phyloP scores from a whole-genome alignment of 2,888 invertebrate species.

The Zele albiditarsus region DNA sequence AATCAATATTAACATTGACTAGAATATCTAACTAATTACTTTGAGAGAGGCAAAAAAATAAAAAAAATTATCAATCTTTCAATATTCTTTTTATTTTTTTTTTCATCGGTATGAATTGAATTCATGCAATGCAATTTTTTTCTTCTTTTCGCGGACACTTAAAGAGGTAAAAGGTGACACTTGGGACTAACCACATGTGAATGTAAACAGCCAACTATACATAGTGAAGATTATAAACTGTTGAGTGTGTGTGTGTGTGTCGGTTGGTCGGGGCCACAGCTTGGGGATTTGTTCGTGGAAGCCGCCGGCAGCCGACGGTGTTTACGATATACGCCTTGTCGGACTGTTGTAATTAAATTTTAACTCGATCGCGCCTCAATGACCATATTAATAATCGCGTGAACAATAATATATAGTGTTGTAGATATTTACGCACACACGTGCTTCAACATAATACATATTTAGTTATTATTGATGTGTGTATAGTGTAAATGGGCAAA shows the following conservation, averaged over 20 bases:
- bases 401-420: slow-evolving; percentile 20
- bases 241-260: neutral
- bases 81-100: too few species aligned
- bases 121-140: too few species aligned
- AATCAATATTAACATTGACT: too few species aligned
- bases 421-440: slow-evolving; percentile 21
- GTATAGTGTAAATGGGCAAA: neutral
- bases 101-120: too few species aligned
- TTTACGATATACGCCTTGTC: neutral
- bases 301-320: neutral
- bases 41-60: too few species aligned
- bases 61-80: too few species aligned
- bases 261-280: too few species aligned
- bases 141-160: too few species aligned
- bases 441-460: slow-evolving; percentile 14
- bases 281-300: neutral
- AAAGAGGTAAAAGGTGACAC: neutral
- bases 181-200: neutral
- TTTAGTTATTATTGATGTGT: slow-evolving; percentile 23
- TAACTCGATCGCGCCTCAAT: slow-evolving; percentile 38
- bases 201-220: neutral
- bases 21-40: too few species aligned
- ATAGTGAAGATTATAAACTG: neutral
- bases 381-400: slow-evolving; percentile 23
- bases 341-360: slow-evolving; percentile 34